A percentile compares a stretch with the other conserved stretches of the same genome.
Evolutionary conservation across 2,113 vertebrate species (phyloP).

Genomic region (Chelonoidis abingdonii): DNA sequence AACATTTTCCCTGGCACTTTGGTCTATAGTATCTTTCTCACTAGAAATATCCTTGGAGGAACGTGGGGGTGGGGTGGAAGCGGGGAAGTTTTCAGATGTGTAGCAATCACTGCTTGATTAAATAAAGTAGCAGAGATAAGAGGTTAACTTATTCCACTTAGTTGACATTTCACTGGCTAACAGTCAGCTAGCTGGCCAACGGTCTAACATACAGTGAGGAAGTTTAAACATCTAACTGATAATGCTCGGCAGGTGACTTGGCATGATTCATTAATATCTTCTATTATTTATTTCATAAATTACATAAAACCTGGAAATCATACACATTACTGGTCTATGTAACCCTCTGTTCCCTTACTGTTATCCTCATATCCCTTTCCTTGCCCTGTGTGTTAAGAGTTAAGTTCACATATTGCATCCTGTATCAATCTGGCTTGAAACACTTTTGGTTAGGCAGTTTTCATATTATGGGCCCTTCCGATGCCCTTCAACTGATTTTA

Average conservation of each 20-base stretch:
- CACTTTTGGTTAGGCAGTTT: neutral
- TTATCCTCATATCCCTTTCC: neutral
- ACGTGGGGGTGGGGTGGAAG: neutral
- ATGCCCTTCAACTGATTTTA: neutral
- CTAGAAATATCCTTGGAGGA: slow-evolving; percentile 6
- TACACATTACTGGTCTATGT: neutral
- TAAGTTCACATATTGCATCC: neutral
- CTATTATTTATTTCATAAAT: neutral
- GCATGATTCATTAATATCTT: neutral
- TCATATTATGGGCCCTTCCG: neutral
- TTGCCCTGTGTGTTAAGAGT: accelerated
- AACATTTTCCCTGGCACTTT: neutral
- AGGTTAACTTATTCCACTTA: slow-evolving; percentile 11
- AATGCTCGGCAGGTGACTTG: slow-evolving; percentile 22
- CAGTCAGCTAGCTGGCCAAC: slow-evolving; percentile 38
- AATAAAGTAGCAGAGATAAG: slow-evolving; percentile 47
- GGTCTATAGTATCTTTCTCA: neutral
- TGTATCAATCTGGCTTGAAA: neutral
- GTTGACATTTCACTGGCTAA: slow-evolving; percentile 67
- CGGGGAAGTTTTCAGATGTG: neutral
- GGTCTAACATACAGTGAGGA: slow-evolving; percentile 22
- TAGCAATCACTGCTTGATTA: neutral
- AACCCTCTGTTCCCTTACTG: neutral
- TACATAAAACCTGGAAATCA: neutral
- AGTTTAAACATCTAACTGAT: slow-evolving; percentile 60